Base-by-base conservation (phyloP, 2,888 invertebrate species). In the Zelleria hepariella region DNA sequence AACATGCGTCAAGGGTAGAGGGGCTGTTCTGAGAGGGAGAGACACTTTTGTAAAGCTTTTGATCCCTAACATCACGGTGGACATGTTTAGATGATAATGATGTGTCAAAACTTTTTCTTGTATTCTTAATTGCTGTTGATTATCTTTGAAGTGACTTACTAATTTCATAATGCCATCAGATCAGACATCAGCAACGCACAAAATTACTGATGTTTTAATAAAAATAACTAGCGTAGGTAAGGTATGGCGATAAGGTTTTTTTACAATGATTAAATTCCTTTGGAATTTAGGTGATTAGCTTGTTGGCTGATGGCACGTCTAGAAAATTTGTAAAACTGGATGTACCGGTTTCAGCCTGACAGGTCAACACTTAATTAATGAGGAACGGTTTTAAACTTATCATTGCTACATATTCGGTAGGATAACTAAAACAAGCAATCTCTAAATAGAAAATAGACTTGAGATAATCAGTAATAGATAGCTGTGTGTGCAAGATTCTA, bases 311-410 rank as follows among this genome's bases (percentile, higher is more conserved):
- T 42, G 32, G 15, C 32, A 15, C 69, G 74, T 70, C 66, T 67
- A 67, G 68, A 66, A 64, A 70, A 67, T 72, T 68, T 67, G 71
- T 70, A 66, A 74, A 81, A 81, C 82, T 73, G 69, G 80, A 78
- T 77, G 72, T 70, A 74, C 77, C 73, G 71, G 82, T 81, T 74
- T 70, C 62, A 64, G 61, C 67, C 21, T 5, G 51, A 51, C 3
- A 49, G 49, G 51, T 21, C 8, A 42, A 15, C 3, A 42, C 15
- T 42, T 42, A 42, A 42, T 42, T 42, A 42, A 10, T 2, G 10
- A 42, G 32, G 15, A 42, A 10, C 15, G 32, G 15, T n/a, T n/a
- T n/a, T 42, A 42, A 42, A 15, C 32, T 10, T 5, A 32, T 32
- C 32, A 32, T 10, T 10, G 7, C 7, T 7, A 1, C 32, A 32